phyloP scores from a whole-genome alignment of 2,797 vertebrate genomes.

The Poliocrania exsul region DNA sequence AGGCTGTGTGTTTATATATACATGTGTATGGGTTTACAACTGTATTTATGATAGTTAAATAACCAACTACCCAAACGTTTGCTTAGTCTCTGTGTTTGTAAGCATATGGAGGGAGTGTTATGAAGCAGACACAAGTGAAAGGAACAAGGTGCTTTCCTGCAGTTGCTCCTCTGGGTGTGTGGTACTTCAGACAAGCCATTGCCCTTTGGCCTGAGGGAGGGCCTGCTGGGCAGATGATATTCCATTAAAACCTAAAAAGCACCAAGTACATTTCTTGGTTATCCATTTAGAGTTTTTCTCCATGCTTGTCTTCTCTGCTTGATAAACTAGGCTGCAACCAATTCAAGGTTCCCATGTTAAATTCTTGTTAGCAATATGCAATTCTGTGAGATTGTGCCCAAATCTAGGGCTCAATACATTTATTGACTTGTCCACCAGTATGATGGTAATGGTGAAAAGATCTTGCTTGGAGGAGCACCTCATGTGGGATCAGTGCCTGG shows the following conservation, averaged over 20 bases:
- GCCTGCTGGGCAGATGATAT: accelerated
- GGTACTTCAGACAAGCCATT: background rate
- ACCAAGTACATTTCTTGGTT: background rate
- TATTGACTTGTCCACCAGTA: background rate
- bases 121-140: background rate
- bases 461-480: background rate
- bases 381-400: background rate
- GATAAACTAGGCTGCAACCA: background rate
- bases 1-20: accelerated
- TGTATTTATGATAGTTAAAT: background rate
- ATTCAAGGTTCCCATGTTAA: background rate
- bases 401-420: background rate
- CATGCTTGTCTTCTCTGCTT: background rate
- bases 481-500: background rate
- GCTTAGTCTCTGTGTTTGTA: background rate
- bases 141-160: background rate
- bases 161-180: background rate
- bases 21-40: accelerated
- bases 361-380: background rate
- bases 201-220: background rate
- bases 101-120: background rate
- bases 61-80: background rate
- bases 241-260: background rate
- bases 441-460: background rate
- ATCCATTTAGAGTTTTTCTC: background rate